These are phyloP conservation scores for Chaetogeoica ovagalla DNA, from an alignment of 2,888 invertebrate genomes.

Conservation along the genomic window DNA sequence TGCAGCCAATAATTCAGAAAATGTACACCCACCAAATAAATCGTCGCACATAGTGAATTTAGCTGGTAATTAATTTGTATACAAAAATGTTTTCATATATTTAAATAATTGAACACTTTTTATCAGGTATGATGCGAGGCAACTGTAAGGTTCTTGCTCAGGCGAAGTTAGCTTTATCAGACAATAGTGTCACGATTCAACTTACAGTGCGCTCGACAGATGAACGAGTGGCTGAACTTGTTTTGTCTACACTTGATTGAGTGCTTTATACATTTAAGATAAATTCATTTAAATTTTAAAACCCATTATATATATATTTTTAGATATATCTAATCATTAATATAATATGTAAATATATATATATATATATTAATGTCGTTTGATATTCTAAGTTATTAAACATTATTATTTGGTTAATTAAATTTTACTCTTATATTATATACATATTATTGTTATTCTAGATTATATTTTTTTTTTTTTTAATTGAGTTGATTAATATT, in stretches of 20 bases:
- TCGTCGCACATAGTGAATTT: slow-evolving; percentile 78
- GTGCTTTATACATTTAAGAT: slow-evolving; percentile 2
- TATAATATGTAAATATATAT: slow-evolving; percentile 8
- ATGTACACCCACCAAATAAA: slow-evolving; percentile 75
- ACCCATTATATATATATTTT: not conserved
- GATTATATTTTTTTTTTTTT: not conserved
- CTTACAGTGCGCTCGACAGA: slow-evolving; percentile 85
- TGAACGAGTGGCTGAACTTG: slow-evolving; percentile 81
- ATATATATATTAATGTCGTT: slow-evolving; percentile 17
- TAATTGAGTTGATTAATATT: not conserved
- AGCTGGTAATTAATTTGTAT: slow-evolving; percentile 66
- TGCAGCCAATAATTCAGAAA: slow-evolving; percentile 81
- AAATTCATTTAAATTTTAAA: no score
- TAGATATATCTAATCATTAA: not conserved
- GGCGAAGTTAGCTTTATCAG: slow-evolving; percentile 78
- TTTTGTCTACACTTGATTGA: slow-evolving; percentile 84
- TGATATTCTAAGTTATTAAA: slow-evolving; percentile 19
- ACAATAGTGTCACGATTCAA: slow-evolving; percentile 89
- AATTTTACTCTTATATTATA: slow-evolving; percentile 6
- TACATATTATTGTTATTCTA: not conserved
- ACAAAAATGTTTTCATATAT: not conserved
- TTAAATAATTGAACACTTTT: slow-evolving; percentile 37
- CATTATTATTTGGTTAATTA: slow-evolving; percentile 22
- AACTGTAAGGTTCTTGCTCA: slow-evolving; percentile 86
- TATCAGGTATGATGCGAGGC: slow-evolving; percentile 80